These are phyloP conservation scores for Sphaeramia orbicularis DNA, from an alignment of 2,797 vertebrate genomes.

Conservation along the genomic window DNA sequence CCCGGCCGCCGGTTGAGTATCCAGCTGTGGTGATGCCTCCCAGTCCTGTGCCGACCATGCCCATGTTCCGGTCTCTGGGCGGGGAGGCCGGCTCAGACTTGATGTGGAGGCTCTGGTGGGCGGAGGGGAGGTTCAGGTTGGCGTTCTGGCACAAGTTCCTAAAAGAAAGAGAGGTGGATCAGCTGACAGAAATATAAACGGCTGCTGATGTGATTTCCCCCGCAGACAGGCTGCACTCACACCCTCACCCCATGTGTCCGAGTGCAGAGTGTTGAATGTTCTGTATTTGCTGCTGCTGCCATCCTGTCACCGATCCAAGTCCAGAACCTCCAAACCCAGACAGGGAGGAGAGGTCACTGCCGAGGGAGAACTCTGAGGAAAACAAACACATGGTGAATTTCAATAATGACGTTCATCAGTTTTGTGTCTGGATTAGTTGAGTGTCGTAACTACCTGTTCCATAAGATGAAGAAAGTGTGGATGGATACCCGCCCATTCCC, in stretches of 20 bases:
- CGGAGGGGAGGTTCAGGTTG: conserved; percentile 92
- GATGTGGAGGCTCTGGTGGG: conserved; percentile 94
- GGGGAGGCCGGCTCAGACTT: conserved; percentile 98
- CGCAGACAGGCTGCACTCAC: neutral
- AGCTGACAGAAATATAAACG: neutral
- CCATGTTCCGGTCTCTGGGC: conserved; percentile 88
- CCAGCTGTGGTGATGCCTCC: conserved; percentile 39
- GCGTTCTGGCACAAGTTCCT: conserved; percentile 97
- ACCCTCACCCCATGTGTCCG: conserved; percentile 93
- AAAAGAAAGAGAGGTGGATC: conserved; percentile 79
- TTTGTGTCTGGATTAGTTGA: neutral
- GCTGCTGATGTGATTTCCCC: neutral
- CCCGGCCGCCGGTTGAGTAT: conserved; percentile 48
- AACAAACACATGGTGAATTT: neutral
- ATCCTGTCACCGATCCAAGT: conserved; percentile 92
- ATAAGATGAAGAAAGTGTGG: conserved; percentile 93
- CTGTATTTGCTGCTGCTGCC: conserved; percentile 95
- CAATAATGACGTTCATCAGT: neutral
- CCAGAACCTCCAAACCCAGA: conserved; percentile 91
- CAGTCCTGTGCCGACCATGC: conserved; percentile 47
- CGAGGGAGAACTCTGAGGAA: conserved; percentile 75
- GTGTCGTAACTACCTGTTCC: conserved; percentile 88
- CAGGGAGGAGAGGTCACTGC: conserved; percentile 89
- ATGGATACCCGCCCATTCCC: conserved; percentile 95
- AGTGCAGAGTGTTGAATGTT: conserved; percentile 92